Percentiles rank a stretch among this genome's conserved stretches.
Conservation (phyloP, 1,140 invertebrate species). For the Onthophagus taurus region DNA sequence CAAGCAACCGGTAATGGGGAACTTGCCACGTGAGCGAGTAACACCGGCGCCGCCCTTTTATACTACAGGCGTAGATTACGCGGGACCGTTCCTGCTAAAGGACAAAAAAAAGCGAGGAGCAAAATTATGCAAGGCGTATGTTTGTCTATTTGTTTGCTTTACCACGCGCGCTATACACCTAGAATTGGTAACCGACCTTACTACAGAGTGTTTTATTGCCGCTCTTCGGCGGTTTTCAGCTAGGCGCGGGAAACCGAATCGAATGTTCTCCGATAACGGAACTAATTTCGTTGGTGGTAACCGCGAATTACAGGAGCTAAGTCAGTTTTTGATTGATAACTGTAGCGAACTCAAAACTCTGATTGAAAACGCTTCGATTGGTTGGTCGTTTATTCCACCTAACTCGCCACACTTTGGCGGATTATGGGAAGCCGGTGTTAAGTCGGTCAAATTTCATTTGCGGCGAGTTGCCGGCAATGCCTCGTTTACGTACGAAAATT, state of each 20-base stretch:
- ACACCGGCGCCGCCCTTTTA: not conserved
- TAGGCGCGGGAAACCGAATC: not conserved
- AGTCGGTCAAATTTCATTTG: not conserved
- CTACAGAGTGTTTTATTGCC: constrained; percentile 1
- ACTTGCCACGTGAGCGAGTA: not conserved
- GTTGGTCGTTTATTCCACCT: not conserved
- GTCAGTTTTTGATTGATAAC: not conserved
- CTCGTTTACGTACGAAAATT: not conserved
- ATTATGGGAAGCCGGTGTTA: constrained; percentile 5
- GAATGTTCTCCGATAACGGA: not conserved
- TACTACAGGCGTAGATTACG: constrained; percentile 1
- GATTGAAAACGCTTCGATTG: not conserved
- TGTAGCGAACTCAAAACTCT: not conserved
- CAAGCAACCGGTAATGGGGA: not conserved
- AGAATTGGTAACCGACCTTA: constrained; percentile 5
- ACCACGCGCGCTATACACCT: not conserved
- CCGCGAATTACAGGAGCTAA: not conserved
- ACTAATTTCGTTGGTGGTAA: constrained; percentile 4
- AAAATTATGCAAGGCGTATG: not conserved
- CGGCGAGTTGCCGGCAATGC: not conserved
- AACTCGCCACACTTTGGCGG: constrained; percentile 1
- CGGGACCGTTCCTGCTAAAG: not conserved
- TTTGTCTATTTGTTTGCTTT: not conserved
- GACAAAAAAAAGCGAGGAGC: not conserved
- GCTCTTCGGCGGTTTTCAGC: constrained; percentile 1